A percentile compares a stretch with the other conserved stretches of the same genome.
phyloP scores from a whole-genome alignment of 1,140 invertebrate species.

The Archivesica marissinica region DNA sequence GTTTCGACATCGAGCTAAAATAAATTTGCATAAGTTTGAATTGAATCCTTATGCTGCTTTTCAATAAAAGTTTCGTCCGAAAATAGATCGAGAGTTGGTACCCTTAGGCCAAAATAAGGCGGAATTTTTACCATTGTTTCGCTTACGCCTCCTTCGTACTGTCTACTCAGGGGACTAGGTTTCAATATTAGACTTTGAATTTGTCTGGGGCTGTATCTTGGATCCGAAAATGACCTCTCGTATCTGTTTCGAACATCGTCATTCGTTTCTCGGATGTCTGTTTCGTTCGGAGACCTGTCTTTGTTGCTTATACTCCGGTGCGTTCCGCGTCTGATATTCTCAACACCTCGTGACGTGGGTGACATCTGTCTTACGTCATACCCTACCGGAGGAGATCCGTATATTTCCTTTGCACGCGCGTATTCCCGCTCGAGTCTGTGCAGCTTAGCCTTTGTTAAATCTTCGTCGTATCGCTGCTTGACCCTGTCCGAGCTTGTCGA shows the following conservation, averaged over 20 bases:
- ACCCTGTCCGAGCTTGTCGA: not conserved
- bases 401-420: constrained; percentile 34
- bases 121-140: not conserved
- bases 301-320: constrained; percentile 16
- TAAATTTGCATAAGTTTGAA: too few species aligned
- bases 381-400: constrained; percentile 3
- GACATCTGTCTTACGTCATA: constrained; percentile 11
- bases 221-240: constrained; percentile 44
- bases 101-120: not conserved
- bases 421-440: constrained; percentile 14
- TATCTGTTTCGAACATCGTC: constrained; percentile 26
- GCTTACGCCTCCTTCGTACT: not conserved
- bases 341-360: constrained; percentile 1
- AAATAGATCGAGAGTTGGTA: too few species aligned
- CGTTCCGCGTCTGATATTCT: not conserved
- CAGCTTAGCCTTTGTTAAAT: not conserved
- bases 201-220: constrained; percentile 33
- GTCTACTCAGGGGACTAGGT: constrained; percentile 5
- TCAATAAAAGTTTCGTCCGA: too few species aligned
- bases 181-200: not conserved
- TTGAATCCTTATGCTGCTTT: too few species aligned
- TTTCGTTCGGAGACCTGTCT: constrained; percentile 49
- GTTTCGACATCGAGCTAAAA: too few species aligned
- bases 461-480: not conserved
- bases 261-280: constrained; percentile 37